phyloP scores from a whole-genome alignment of 1,140 invertebrate species.

The Nilaparvata lugens region DNA sequence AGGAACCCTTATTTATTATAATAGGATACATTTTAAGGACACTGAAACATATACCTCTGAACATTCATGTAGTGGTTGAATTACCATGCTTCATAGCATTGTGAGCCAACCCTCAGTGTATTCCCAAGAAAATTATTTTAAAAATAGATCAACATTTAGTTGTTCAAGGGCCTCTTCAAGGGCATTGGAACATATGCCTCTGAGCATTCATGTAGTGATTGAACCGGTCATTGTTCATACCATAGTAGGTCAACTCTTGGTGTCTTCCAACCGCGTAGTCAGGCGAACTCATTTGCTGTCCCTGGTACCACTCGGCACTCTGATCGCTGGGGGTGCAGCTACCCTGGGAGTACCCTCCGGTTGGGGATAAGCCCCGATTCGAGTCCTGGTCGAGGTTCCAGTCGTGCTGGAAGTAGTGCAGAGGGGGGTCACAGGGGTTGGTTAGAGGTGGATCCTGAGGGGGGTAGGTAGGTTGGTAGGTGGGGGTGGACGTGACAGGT shows the following conservation, averaged over 20 bases:
- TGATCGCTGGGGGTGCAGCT: neutral
- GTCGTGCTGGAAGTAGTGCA: neutral
- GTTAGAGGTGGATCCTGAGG: neutral
- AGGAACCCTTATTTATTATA: too few species aligned
- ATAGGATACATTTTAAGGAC: too few species aligned
- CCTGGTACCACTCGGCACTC: slow-evolving; percentile 3
- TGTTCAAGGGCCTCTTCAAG: too few species aligned
- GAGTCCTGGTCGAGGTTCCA: slow-evolving; percentile 12
- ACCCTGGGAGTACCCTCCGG: neutral
- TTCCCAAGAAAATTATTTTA: too few species aligned
- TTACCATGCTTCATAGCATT: neutral
- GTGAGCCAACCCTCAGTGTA: neutral
- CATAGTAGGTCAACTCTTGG: neutral
- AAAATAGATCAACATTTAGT: too few species aligned
- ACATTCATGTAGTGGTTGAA: neutral
- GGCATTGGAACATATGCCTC: neutral
- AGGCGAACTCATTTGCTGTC: neutral
- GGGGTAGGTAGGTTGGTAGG: neutral
- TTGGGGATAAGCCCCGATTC: too few species aligned
- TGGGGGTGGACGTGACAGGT: neutral
- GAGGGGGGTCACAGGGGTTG: too few species aligned
- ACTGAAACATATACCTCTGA: slow-evolving; percentile 4
- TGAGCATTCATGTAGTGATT: slow-evolving; percentile 2
- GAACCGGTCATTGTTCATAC: neutral
- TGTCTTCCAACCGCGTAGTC: neutral